phyloP scores from a whole-genome alignment of 2,888 invertebrate genomes.

The Dorcus parallelipipedus region DNA sequence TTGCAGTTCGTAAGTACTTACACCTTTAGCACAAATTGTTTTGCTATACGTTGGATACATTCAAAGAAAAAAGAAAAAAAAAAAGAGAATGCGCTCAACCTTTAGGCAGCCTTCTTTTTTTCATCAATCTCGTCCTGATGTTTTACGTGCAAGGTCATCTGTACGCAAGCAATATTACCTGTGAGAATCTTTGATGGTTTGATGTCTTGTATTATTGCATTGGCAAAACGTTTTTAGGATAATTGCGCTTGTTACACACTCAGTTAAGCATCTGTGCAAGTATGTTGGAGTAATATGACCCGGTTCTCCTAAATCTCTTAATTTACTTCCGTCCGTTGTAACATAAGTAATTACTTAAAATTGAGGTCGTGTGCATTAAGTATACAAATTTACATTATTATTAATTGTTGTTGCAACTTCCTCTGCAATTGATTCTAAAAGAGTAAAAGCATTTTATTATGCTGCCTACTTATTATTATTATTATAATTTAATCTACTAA shows the following conservation, averaged over 20 bases:
- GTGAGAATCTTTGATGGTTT: not conserved
- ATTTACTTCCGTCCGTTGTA: constrained; percentile 36
- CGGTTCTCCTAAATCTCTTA: constrained; percentile 44
- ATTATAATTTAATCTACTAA: too few species aligned
- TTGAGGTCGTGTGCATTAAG: constrained; percentile 2
- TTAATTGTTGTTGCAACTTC: too few species aligned
- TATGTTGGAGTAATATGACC: constrained; percentile 11
- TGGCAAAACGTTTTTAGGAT: too few species aligned
- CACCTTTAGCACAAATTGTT: constrained; percentile 3
- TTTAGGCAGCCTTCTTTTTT: constrained; percentile 1
- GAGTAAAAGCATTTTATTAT: too few species aligned
- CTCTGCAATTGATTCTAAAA: too few species aligned
- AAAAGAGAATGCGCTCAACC: constrained; percentile 9
- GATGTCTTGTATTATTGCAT: too few species aligned
- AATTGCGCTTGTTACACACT: too few species aligned
- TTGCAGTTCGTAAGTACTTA: constrained; percentile 86
- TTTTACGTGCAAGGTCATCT: constrained; percentile 13
- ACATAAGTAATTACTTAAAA: constrained; percentile 8
- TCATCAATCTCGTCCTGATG: not conserved
- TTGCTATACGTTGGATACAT: not conserved
- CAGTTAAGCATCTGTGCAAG: too few species aligned
- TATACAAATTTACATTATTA: too few species aligned
- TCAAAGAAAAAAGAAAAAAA: constrained; percentile 15
- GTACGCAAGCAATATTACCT: not conserved
- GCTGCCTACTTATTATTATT: too few species aligned